phyloP scores from a whole-genome alignment of 2,113 vertebrate genomes.

The Gymnocephalus cernua region DNA sequence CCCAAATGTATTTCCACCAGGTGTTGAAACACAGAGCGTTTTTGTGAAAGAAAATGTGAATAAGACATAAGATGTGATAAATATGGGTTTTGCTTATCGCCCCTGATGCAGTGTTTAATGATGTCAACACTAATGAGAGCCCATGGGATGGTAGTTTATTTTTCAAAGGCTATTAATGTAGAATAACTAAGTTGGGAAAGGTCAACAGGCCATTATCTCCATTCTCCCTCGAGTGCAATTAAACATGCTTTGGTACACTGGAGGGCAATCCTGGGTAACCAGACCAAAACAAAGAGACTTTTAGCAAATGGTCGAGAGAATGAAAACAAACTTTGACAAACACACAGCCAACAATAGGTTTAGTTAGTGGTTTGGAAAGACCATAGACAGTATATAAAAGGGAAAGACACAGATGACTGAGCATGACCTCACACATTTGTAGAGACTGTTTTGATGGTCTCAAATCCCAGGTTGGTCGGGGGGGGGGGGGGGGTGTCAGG shows the following conservation, averaged over 20 bases:
- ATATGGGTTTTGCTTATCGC: neutral
- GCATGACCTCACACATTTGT: neutral
- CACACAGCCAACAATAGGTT: neutral
- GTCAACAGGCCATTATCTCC: constrained; percentile 75
- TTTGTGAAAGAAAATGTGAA: neutral
- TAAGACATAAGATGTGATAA: neutral
- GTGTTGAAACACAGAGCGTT: neutral
- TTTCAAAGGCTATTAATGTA: constrained; percentile 1
- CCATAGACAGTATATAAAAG: no score
- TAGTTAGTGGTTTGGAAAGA: neutral
- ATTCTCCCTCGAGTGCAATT: constrained; percentile 65
- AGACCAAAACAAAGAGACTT: constrained; percentile 55
- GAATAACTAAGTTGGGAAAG: constrained; percentile 45
- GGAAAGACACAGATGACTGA: neutral
- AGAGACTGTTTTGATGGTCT: neutral
- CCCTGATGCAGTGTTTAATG: constrained; percentile 15
- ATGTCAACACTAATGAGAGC: constrained; percentile 62
- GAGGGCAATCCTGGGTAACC: constrained; percentile 23
- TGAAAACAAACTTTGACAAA: constrained; percentile 5
- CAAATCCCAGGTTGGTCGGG: no score
- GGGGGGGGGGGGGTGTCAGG: no score
- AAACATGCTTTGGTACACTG: constrained; percentile 8
- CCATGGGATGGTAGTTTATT: constrained; percentile 38
- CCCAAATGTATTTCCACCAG: neutral
- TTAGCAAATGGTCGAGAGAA: constrained; percentile 26